These are phyloP conservation scores for Saccopteryx leptura DNA, from an alignment of 2,113 vertebrate species.

Conservation along the genomic window DNA sequence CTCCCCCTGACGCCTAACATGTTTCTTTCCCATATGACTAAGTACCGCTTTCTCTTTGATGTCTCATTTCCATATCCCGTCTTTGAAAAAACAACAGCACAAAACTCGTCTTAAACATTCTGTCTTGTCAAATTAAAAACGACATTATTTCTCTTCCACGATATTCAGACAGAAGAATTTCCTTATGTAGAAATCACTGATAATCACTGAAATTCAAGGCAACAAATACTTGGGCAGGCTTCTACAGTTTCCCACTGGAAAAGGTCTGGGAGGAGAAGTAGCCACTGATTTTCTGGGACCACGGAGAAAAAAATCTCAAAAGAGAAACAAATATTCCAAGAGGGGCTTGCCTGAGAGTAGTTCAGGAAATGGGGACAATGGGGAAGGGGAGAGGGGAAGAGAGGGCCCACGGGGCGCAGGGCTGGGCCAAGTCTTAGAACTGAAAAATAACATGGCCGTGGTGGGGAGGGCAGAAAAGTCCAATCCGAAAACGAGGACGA, in stretches of 20 bases:
- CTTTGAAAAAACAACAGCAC: neutral
- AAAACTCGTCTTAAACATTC: neutral
- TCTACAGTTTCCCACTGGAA: neutral
- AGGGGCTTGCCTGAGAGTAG: neutral
- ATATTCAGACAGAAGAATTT: neutral
- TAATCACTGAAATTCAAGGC: neutral
- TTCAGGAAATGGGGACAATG: neutral
- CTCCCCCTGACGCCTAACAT: neutral
- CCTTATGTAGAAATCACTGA: neutral
- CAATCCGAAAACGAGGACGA: neutral
- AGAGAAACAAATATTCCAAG: neutral
- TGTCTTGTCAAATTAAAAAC: conserved; percentile 28
- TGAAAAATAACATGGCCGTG: neutral
- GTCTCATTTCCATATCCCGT: conserved; percentile 1
- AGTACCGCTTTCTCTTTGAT: neutral
- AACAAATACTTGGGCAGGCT: neutral
- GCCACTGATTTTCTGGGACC: neutral
- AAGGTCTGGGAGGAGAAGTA: neutral
- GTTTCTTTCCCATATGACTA: neutral
- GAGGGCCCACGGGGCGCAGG: neutral
- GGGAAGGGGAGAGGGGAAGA: neutral
- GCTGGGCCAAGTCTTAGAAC: no score
- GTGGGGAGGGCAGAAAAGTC: neutral
- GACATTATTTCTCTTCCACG: neutral
- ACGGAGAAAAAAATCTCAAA: neutral